These are phyloP conservation scores for Poeciliopsis occidentalis DNA, from an alignment of 2,113 vertebrate genomes.

Conservation along the genomic window DNA sequence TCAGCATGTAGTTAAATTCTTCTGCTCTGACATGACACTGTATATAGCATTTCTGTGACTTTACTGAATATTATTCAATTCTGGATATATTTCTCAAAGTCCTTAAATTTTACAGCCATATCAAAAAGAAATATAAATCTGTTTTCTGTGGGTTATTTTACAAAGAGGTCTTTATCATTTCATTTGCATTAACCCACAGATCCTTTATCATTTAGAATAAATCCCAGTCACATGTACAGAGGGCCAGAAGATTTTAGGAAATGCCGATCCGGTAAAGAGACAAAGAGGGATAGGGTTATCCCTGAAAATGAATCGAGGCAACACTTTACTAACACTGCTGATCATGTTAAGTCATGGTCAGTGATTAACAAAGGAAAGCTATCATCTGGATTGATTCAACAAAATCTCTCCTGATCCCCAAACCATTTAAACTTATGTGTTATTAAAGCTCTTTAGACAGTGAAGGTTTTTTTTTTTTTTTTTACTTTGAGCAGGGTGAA, in stretches of 20 bases:
- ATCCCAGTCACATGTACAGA: constrained; percentile 48
- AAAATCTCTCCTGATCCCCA: constrained; percentile 78
- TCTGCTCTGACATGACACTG: no score
- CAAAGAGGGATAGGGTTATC: constrained; percentile 67
- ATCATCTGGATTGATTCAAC: constrained; percentile 78
- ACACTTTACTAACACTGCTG: constrained; percentile 71
- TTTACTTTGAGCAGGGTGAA: constrained; percentile 61
- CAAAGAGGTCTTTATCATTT: constrained; percentile 50
- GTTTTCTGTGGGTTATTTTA: constrained; percentile 36
- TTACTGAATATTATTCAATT: constrained; percentile 22
- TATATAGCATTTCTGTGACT: neutral
- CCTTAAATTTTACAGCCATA: constrained; percentile 12
- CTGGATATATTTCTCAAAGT: neutral
- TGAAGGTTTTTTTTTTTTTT: constrained; percentile 40
- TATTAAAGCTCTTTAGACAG: constrained; percentile 72
- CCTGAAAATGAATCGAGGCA: constrained; percentile 71
- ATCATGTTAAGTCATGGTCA: constrained; percentile 72
- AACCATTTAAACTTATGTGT: constrained; percentile 73
- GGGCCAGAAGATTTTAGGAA: constrained; percentile 39
- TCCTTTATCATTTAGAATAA: constrained; percentile 35
- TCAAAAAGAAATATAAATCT: constrained; percentile 24
- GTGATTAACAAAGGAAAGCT: constrained; percentile 78
- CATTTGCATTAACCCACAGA: constrained; percentile 52
- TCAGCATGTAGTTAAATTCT: neutral
- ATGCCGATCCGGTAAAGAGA: constrained; percentile 50